Evolutionary conservation across 1,140 invertebrate genomes (phyloP), one percentile per base, ranked within the genome.

Genomic region (Trichomalopsis sarcophagae): DNA sequence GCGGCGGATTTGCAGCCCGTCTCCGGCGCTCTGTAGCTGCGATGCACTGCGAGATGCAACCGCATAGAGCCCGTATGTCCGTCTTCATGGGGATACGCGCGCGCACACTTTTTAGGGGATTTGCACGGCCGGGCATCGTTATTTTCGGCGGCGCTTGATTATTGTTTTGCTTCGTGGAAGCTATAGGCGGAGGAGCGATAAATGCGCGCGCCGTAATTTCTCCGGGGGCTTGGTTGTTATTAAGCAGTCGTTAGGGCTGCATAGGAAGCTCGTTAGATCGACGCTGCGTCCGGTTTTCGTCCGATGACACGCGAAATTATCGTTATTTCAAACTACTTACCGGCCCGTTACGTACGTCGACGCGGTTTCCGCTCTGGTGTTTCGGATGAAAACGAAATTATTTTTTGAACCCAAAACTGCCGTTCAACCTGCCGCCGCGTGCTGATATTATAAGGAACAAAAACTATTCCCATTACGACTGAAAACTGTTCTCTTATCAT

Each of bases 101-200:
- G 75, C 4, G 10, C 0, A 2, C 1, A 9, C 74, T 14, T n/a
- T 62, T 50, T 30, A 40, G 44, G 9, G 74, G 40, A 76, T 76
- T 76, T 40, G 74, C 74, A 33, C 73, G 73, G 2, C 21, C 36
- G 14, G 17, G 33, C 13, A 21, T 30, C 40, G 40, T 30, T 30
- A 36, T 33, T 74, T 23, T 40, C 7, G 9, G 40, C 40, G 40
- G 7, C 40, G 40, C 9, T 9, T 44, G 40, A 44, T 44, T 44
- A 44, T 75, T 75, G 73, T 75, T 75, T 75, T 40, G 14, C 27
- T 79, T 68, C 50, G 77, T n/a, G 77, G 62, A 75, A 75, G 33
- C 33, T 36, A 36, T 44, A 44, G 40, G 40, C 40, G 40, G 40
- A 44, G 40, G 40, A 44, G 40, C 40, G 40, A 44, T 44, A 44